phyloP scores from a whole-genome alignment of 2,888 invertebrate species.

The Platycheirus rosarum region DNA sequence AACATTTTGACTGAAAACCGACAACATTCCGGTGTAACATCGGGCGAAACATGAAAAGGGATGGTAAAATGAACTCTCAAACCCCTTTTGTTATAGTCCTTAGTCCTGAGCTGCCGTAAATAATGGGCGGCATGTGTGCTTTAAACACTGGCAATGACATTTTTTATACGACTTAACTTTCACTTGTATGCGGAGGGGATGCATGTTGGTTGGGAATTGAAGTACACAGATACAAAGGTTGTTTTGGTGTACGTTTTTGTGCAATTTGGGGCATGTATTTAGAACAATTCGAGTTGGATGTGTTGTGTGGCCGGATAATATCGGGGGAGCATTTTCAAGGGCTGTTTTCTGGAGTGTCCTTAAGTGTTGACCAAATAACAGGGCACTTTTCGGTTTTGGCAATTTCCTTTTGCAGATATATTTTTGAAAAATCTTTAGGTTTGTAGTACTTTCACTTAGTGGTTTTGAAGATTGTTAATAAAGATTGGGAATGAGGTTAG shows the following conservation, averaged over 20 bases:
- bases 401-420: constrained; percentile 52
- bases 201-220: not conserved
- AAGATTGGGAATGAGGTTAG: too few relatives aligned
- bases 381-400: constrained; percentile 47
- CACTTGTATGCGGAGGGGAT: constrained; percentile 52
- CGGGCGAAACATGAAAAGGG: constrained; percentile 52
- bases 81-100: constrained; percentile 1
- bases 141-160: constrained; percentile 68
- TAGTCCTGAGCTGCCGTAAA: constrained; percentile 50
- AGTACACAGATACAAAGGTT: constrained; percentile 13
- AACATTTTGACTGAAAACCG: constrained; percentile 45
- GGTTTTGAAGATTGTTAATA: too few relatives aligned
- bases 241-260: not conserved
- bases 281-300: constrained; percentile 41
- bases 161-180: constrained; percentile 67
- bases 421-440: too few relatives aligned
- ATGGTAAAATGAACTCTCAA: constrained; percentile 28
- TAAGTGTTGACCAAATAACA: constrained; percentile 60
- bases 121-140: constrained; percentile 70
- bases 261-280: not conserved
- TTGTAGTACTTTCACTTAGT: too few relatives aligned
- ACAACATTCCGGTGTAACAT: constrained; percentile 28
- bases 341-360: constrained; percentile 45
- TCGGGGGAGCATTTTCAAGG: constrained; percentile 34
- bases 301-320: not conserved